Conservation (phyloP, 2,113 vertebrate species). For the Nothoprocta pentlandii region DNA sequence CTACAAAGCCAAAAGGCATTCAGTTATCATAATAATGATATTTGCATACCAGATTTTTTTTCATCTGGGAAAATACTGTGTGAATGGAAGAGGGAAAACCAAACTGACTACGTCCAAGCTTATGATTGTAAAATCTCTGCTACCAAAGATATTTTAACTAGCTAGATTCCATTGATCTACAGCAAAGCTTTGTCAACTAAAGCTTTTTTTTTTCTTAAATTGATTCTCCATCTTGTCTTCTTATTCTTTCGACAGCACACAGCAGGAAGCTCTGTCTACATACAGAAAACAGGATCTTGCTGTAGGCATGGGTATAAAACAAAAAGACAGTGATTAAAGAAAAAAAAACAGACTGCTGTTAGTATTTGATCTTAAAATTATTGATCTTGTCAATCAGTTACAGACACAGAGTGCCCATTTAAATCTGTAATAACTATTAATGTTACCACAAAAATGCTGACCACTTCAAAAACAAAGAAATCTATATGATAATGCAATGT, state of each 20-base stretch:
- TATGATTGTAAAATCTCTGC: constrained; percentile 58
- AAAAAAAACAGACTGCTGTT: constrained; percentile 76
- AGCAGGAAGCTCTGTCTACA: constrained; percentile 87
- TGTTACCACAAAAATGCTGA: constrained; percentile 49
- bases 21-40: background rate
- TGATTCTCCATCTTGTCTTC: constrained; percentile 84
- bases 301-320: constrained; percentile 86
- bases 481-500: background rate
- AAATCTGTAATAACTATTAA: constrained; percentile 70
- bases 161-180: constrained; percentile 79
- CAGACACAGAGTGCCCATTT: constrained; percentile 65
- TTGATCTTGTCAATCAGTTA: constrained; percentile 81
- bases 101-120: constrained; percentile 47
- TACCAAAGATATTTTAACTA: constrained; percentile 78
- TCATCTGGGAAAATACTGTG: constrained; percentile 25
- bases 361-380: constrained; percentile 85
- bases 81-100: background rate
- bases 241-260: constrained; percentile 87
- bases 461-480: constrained; percentile 50
- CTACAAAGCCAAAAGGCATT: constrained; percentile 44
- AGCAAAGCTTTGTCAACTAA: constrained; percentile 81
- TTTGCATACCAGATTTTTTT: constrained; percentile 19
- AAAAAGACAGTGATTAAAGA: constrained; percentile 83
- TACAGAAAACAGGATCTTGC: constrained; percentile 86
- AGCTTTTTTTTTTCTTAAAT: constrained; percentile 78